phyloP scores from a whole-genome alignment of 2,888 invertebrate genomes.

The Megalurothrips usitatus region DNA sequence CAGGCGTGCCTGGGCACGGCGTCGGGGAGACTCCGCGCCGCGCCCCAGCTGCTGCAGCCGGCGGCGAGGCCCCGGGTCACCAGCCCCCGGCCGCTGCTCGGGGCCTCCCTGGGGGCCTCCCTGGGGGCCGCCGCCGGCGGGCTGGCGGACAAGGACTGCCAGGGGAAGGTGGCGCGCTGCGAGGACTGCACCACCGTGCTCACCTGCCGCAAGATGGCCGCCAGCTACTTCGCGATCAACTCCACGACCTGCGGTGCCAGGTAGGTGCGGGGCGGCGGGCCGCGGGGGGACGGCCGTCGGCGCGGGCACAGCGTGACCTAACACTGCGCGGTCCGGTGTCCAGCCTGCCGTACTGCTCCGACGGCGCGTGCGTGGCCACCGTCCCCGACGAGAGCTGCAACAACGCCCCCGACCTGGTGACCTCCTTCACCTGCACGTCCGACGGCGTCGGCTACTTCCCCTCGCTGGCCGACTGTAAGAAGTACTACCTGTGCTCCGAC shows the following conservation, averaged over 20 bases:
- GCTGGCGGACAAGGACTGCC: background rate
- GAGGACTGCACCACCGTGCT: background rate
- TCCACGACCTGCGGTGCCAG: background rate
- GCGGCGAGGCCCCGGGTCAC: too few relatives aligned
- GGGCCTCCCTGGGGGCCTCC: background rate
- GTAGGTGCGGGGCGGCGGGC: too few relatives aligned
- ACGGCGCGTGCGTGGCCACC: background rate
- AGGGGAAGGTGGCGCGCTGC: background rate
- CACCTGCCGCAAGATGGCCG: background rate
- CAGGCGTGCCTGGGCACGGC: too few relatives aligned
- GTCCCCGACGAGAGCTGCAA: background rate
- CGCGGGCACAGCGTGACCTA: too few relatives aligned
- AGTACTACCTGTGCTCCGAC: conserved; percentile 1
- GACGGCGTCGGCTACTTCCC: background rate
- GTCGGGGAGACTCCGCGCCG: too few relatives aligned
- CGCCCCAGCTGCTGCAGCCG: too few relatives aligned
- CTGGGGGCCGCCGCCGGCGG: background rate
- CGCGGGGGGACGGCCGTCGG: too few relatives aligned
- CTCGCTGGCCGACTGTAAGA: background rate
- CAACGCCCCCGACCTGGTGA: background rate
- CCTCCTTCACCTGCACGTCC: background rate
- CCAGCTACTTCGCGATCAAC: background rate
- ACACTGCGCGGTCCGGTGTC: too few relatives aligned
- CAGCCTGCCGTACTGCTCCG: background rate
- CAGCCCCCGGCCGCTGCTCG: too few relatives aligned